A percentile compares a stretch with the other conserved stretches of the same genome.
phyloP scores from a whole-genome alignment of 1,140 invertebrate species.

The Hyles vespertilio region DNA sequence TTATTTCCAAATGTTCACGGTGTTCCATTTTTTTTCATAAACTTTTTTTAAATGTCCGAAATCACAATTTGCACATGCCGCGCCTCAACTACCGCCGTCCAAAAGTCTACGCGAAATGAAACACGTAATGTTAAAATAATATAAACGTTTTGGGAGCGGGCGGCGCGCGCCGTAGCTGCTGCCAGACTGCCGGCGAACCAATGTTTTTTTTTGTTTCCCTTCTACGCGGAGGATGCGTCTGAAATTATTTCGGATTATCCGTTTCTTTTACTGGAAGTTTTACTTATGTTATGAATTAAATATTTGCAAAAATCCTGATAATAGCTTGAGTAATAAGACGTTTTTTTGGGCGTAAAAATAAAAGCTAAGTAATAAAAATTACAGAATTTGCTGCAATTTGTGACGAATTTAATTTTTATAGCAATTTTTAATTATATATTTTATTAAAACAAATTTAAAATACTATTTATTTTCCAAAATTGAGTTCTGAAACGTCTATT shows the following conservation, averaged over 20 bases:
- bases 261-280: constrained; percentile 27
- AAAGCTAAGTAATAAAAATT: neutral
- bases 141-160: constrained; percentile 55
- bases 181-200: constrained; percentile 48
- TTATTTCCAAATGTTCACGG: constrained; percentile 52
- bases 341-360: neutral
- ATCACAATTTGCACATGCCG: constrained; percentile 67
- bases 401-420: too few species aligned
- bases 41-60: constrained; percentile 50
- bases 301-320: neutral
- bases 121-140: constrained; percentile 71
- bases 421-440: too few species aligned
- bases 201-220: constrained; percentile 62
- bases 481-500: too few species aligned
- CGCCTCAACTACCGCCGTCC: constrained; percentile 59
- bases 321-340: neutral
- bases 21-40: constrained; percentile 50
- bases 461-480: too few species aligned
- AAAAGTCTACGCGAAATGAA: constrained; percentile 71
- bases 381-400: neutral
- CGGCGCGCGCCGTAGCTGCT: constrained; percentile 61
- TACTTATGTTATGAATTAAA: neutral
- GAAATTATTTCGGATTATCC: constrained; percentile 58
- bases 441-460: too few species aligned
- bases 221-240: constrained; percentile 53